Evolutionary conservation across 2,797 vertebrate species (phyloP), one percentile per base, ranked within the genome.

Genomic region (Hoplostethus mediterraneus): DNA sequence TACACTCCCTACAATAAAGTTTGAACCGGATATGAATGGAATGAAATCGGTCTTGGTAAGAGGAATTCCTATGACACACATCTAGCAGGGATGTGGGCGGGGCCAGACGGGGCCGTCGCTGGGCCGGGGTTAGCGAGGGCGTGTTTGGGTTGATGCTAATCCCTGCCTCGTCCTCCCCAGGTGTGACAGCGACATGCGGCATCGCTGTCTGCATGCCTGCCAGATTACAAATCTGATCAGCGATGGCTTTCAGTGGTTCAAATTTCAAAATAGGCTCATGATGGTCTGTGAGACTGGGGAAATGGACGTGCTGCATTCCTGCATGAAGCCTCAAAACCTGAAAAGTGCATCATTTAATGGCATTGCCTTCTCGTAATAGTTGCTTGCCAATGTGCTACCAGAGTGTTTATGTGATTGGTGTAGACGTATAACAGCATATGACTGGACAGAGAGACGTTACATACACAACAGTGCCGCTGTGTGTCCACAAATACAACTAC

Each of bases 161-260:
- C 82, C 21, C 6, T 81, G 63, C 53, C 42, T 17, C 30, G 12
- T 38, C 65, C 55, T 67, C 63, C 63, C 75, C 64, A 87, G 75
- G 85, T 81, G 84, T 85, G 83, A 88, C 77, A 74, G 71, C 63
- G 80, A 81, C 85, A 82, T 78, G 83, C 92, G 88, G 91, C 86
- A 87, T 89, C 86, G 85, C 67, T 64, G 86, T 84, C 83, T 82
- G 81, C 83, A 83, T 81, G 76, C 82, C 82, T 79, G 75, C 67
- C 76, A 88, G 80, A 87, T 86, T 87, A 81, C 70, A 86, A 77
- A 70, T 67, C 73, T 80, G 60, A 88, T 87, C 85, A 84, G 53
- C 21, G 31, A 14, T 6, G n/a, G 17, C 59, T 86, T 77, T 81
- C 42, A 21, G 31, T 4, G 70, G 71, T 33, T 87, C 71, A 13